Evolutionary conservation across 2,797 vertebrate genomes (phyloP), one percentile per base, ranked within the genome.

Genomic region (Gallirallus australis): DNA sequence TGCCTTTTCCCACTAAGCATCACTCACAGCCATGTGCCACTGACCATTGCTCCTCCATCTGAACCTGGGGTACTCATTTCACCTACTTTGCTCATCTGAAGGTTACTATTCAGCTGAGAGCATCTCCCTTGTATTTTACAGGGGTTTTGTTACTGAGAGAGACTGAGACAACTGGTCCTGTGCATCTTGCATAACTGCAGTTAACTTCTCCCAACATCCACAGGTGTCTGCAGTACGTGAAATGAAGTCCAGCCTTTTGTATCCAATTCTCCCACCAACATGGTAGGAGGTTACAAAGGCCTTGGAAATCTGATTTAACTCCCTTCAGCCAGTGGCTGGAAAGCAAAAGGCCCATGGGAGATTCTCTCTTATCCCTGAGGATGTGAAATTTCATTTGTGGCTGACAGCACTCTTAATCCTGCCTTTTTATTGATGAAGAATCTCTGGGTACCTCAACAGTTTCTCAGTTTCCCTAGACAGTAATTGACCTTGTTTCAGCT

Each of bases 401-500:
- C 30, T 60, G 82, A 63, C 82, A 83, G 6, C 1, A 1, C 69
- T 86, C 42, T 83, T 81, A 77, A 86, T 82, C 37, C 39, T 76
- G 24, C 30, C 52, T 80, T 82, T 78, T 57, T 69, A 64, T 82
- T 93, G 86, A 70, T 90, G 75, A 85, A 50, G 56, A 68, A 47
- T 59, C 39, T 63, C 71, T 70, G 31, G 66, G 48, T 48, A 70
- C 63, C 79, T 79, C 40, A 87, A 78, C 83, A 85, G 86, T 83
- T 85, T 92, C 72, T 84, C 68, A 30, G 28, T 56, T 59, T 83
- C 86, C 80, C 66, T 66, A 30, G 42, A 71, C 75, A 84, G 60
- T 66, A 75, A 73, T 69, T 56, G 66, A 94, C 73, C 85, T 86
- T 54, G 40, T 72, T 80, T 92, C 69, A 81, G 60, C 37, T 60